Evolutionary conservation across 1,140 invertebrate genomes (phyloP), one percentile per base, ranked within the genome.

Genomic region (Drosophila subpulchrella): DNA sequence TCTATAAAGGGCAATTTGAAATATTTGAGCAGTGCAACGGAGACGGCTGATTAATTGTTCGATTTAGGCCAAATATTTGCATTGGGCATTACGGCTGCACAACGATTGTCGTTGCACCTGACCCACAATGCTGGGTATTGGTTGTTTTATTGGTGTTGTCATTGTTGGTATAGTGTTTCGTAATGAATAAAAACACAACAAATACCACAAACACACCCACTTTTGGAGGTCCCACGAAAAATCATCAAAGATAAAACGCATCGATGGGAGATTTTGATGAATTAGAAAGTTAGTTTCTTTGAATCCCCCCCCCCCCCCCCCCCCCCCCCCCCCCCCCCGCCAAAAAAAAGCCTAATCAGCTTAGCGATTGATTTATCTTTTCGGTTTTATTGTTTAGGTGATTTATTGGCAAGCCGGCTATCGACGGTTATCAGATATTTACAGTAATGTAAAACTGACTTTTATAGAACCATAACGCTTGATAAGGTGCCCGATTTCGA

Each of bases 51-150:
- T 63, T 54, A 75, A 81, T 68, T 78, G 51, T 81, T 72, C 66
- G 57, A 86, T 82, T 75, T 78, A 79, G 71, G 83, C 13, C 83
- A 88, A 88, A 82, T 88, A 88, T 82, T 77, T 83, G 81, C 81
- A 85, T 84, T 84, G 83, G 63, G 50, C 73, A 84, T 80, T 77
- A 79, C 63, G 58, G 70, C 74, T 74, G 81, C 81, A 60, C 58
- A 71, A 6, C n/a, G 48, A 32, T 51, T 34, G 48, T 11, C 30
- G 48, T 17, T 51, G 48, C 84, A 88, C 83, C 83, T 88, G 84
- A 88, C 84, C 80, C 79, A 88, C 68, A 84, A 83, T 68, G 55
- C 47, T 61, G 41, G 62, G 36, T 61, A 41, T 8, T 48, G 54
- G 27, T 39, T 79, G 38, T 36, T 51, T 42, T 51, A 50, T 39